Base-by-base conservation (phyloP, 1,140 invertebrate genomes). In the Microplitis mediator region DNA sequence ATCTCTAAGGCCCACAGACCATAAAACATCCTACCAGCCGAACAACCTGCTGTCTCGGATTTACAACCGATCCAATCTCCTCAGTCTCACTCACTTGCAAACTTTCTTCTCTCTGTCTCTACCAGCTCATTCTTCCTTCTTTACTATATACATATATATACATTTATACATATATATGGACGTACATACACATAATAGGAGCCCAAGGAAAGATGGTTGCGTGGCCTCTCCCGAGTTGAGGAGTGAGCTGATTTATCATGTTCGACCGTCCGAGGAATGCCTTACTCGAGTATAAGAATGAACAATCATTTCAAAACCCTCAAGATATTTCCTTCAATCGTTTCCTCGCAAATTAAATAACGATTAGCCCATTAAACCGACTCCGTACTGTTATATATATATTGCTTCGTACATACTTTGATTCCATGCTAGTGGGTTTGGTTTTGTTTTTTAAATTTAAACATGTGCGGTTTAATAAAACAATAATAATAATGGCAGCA, bases 31-130 rank as follows among this genome's bases (percentile, higher is more conserved):
- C 74, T 34, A 11, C 39, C 39, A 23, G 69, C 56, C 69, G 71
- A 78, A 76, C 69, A 76, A 75, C 71, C 78, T 78, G 74, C 74
- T 75, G 69, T 77, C 72, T 75, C 64, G 66, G 75, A 80, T 80
- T 77, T 79, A 78, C 76, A 74, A 63, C 73, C 77, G 75, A 79
- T 75, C 73, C 73, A 73, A 78, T 78, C 78, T 75, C 69, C 63
- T 23, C 36, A 60, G 63, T 64, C 32, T 14, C 23, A 23, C 60
- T 69, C 34, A 58, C 32, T 45, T 23, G 23, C 23, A 23, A 23
- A 23, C 45, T 5, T 50, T 36, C 50, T 45, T 16, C 63, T 65
- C 36, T 45, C 16, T 4, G 11, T 45, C 5, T 45, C 11, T 9
- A 11, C 11, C 39, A 9, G 39, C 32, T 13, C 14, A 14, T 39